Base-by-base conservation (phyloP, 2,797 vertebrate species). In the Muraenolepis orangiensis region DNA sequence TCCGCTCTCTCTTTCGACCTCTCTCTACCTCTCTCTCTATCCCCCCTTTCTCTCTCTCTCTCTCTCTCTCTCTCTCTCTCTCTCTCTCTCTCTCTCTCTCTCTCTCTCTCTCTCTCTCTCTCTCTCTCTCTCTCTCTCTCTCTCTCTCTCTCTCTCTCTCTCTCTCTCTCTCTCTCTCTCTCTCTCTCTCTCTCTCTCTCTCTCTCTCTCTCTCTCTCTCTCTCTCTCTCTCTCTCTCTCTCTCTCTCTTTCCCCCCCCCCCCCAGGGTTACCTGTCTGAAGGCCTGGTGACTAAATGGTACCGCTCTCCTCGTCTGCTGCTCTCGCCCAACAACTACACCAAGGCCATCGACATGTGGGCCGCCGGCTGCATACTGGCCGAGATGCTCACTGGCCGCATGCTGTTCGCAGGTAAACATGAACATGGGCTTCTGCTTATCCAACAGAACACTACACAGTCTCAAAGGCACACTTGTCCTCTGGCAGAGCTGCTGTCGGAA, bases 311-410 rank as follows among this genome's bases (percentile, higher is more conserved):
- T 79, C 97, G 96, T 78, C 96, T 99, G 76, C 95, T 99, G 82
- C 96, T 99, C 81, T 99, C 97, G 78, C 98, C 98, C 66, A 99
- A 99, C 90, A 99, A 99, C 91, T 99, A 99, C 88, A 99, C 98
- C 91, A 99, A 99, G 95, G 98, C 98, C 91, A 99, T 99, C 82
- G 97, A 99, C 89, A 98, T 99, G 98, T 99, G 98, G 98, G 96
- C 98, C 28, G 96, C 98, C 74, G 98, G 98, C 85, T 99, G 98
- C 91, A 99, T 99, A 87, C 96, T 99, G 87, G 96, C 97, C 78
- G 98, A 99, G 94, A 99, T 99, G 98, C 93, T 99, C 85, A 98
- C 95, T 77, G 98, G 98, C 88, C 96, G 95, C 93, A 98, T 96
- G 76, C 95, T 97, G 77, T 99, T 99, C 91, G 98, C 98, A 96